Conservation (phyloP, 2,113 vertebrate genomes). For the Telmatochromis bifrenatus region DNA sequence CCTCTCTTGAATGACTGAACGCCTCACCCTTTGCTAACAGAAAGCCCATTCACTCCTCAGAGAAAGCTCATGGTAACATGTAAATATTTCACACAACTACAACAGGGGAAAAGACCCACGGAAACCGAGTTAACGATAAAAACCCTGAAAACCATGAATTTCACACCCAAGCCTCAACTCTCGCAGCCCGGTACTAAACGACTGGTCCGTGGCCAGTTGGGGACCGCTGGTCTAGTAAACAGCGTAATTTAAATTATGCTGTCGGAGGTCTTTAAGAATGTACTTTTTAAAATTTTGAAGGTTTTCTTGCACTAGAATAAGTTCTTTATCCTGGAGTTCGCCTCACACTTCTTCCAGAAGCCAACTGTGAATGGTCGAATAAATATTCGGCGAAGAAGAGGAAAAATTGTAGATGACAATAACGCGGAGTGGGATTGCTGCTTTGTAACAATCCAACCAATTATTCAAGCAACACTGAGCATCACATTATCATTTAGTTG, state of each 20-base stretch:
- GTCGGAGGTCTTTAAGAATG: neutral
- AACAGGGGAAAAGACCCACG: neutral
- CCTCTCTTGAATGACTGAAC: neutral
- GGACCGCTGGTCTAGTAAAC: neutral
- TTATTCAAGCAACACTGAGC: neutral
- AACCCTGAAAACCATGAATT: neutral
- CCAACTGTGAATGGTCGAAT: neutral
- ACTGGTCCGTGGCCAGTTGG: neutral
- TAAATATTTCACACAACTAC: neutral
- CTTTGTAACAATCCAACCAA: neutral
- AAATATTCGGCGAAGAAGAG: neutral
- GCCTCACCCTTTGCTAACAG: fast-evolving
- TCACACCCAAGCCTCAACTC: neutral
- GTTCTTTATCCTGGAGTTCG: neutral
- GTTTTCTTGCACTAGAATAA: neutral
- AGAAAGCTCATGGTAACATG: neutral
- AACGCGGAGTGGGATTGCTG: neutral
- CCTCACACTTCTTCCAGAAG: neutral
- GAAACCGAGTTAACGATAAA: neutral
- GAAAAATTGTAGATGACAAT: neutral
- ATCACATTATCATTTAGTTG: neutral
- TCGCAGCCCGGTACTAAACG: neutral
- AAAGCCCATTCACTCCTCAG: neutral
- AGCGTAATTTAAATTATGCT: neutral
- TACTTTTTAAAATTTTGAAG: neutral